Base-by-base conservation (phyloP, 53 echinoderm and acorn worm genomes). In the Antedon mediterranea region DNA sequence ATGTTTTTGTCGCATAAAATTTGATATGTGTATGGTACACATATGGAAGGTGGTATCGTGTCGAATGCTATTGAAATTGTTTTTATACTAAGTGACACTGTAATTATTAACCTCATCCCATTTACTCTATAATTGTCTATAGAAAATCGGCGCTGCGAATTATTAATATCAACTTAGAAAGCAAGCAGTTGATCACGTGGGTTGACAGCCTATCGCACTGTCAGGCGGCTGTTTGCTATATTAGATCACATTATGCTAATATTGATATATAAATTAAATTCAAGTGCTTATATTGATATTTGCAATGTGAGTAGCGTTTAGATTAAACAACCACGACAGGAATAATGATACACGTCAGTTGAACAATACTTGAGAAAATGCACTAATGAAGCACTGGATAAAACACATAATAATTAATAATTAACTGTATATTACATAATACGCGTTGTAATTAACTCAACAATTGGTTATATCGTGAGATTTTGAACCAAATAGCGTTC, bases 181-280 rank as follows among this genome's bases (percentile, higher is more conserved):
- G n/a, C n/a, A n/a, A n/a, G n/a, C 37, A 6, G 11, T 11, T 37
- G 37, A 37, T 37, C 37, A 37, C 37, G 37, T 37, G 37, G 37
- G 4, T 37, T 37, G 37, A 57, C 57, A 57, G 57, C 23, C 20
- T 2, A 57, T 57, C 57, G 20, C 57, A 57, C 37, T 11, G 37
- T 37, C 37, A 57, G 23, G 15, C 23, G 9, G 23, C 57, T 57
- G 57, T 18, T 57, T 37, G 4, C 6, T 57, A 57, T 23, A 57
- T 57, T 57, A 23, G 7, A 57, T 23, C 57, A 2, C 57, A 57
- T 57, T 15, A 37, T 37, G 57, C 57, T 57, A 57, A 57, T 57
- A 57, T 57, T 57, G 57, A 57, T 57, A 57, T 57, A 57, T 57
- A 57, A 57, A 57, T 57, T 57, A 57, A 57, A 57, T 57, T 57